phyloP scores from a whole-genome alignment of 2,797 vertebrate genomes.

The Betta splendens region DNA sequence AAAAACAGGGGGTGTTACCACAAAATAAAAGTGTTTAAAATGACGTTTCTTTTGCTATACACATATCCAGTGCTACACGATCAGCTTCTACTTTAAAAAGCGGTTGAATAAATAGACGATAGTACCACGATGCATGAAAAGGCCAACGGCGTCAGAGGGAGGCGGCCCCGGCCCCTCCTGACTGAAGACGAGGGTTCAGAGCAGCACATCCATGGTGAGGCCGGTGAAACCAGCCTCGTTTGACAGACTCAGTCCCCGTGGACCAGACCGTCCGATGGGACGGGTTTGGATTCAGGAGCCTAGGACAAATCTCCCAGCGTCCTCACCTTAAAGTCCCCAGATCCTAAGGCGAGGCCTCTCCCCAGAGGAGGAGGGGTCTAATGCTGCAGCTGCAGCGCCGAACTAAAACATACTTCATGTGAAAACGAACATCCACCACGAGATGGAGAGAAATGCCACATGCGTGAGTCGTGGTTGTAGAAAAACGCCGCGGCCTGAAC shows the following conservation, averaged over 20 bases:
- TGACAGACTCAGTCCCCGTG: constrained; percentile 31
- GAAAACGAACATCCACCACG: constrained; percentile 77
- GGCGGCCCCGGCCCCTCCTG: constrained; percentile 41
- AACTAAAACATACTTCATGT: constrained; percentile 88
- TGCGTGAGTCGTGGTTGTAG: constrained; percentile 50
- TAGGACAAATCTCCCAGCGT: not conserved
- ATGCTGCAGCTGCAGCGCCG: constrained; percentile 73
- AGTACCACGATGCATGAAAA: constrained; percentile 80
- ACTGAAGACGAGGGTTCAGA: constrained; percentile 68
- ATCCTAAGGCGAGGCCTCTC: constrained; percentile 24
- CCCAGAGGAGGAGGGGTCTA: constrained; percentile 29
- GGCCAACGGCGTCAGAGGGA: constrained; percentile 70
- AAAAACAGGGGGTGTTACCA: constrained; percentile 36
- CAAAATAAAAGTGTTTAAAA: constrained; percentile 65
- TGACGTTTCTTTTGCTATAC: constrained; percentile 51
- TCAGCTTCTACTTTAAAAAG: constrained; percentile 72
- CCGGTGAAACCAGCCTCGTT: constrained; percentile 67
- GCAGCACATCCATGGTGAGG: constrained; percentile 76
- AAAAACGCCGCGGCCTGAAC: constrained; percentile 44
- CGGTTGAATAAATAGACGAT: constrained; percentile 74
- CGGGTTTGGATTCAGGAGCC: constrained; percentile 19
- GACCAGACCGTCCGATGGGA: too few relatives aligned
- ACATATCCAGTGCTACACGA: constrained; percentile 69
- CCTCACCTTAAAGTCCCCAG: constrained; percentile 4
- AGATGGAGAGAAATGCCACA: constrained; percentile 50